These are phyloP conservation scores for Mobula hypostoma DNA, from an alignment of 2,113 vertebrate genomes.

Conservation along the genomic window DNA sequence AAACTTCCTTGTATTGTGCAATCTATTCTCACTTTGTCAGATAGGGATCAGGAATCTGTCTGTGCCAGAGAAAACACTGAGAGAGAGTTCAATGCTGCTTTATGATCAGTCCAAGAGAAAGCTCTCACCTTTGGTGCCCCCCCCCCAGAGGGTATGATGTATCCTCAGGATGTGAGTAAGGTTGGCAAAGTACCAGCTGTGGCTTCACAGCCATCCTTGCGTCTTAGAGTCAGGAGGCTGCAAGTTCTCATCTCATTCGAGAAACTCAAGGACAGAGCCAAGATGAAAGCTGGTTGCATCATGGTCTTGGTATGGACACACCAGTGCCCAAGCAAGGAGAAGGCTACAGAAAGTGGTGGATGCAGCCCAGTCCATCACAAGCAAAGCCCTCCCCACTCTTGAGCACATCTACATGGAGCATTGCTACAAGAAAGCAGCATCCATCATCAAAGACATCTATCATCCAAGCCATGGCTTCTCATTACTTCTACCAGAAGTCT, in stretches of 20 bases:
- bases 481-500: no score
- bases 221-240: not conserved
- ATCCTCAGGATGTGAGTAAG: not conserved
- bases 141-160: not conserved
- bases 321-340: no score
- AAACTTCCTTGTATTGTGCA: constrained; percentile 28
- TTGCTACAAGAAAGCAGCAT: no score
- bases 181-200: not conserved
- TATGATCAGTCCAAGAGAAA: not conserved
- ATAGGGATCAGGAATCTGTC: not conserved
- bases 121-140: not conserved
- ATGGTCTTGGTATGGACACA: no score
- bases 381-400: no score
- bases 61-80: constrained; percentile 12
- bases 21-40: not conserved
- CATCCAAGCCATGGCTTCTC: no score
- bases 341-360: no score
- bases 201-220: not conserved
- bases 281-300: not conserved
- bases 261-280: not conserved
- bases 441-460: no score
- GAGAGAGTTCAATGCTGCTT: not conserved
- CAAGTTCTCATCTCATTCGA: not conserved
- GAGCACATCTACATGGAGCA: no score
- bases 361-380: no score